These are phyloP conservation scores for Tenebrio molitor DNA, from an alignment of 1,140 invertebrate species.

Conservation along the genomic window DNA sequence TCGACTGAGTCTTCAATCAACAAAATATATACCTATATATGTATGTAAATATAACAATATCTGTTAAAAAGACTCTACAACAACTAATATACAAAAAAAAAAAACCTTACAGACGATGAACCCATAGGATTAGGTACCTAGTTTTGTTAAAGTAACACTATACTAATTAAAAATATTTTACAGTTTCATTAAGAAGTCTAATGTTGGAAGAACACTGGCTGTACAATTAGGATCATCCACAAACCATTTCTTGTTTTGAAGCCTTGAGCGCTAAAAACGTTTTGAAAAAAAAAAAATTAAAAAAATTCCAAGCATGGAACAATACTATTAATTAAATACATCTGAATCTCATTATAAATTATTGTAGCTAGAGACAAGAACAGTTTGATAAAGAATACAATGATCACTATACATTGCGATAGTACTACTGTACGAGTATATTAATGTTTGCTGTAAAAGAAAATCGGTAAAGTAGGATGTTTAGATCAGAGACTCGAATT, in stretches of 20 bases:
- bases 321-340: no score
- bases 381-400: no score
- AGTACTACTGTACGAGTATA: no score
- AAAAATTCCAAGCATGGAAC: no score
- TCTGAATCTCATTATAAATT: no score
- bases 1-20: neutral
- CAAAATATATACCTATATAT: no score
- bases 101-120: constrained; percentile 21
- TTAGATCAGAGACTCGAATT: no score
- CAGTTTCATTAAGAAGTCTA: constrained; percentile 24
- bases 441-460: no score
- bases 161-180: constrained; percentile 34
- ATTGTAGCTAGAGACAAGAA: no score
- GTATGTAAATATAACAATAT: no score
- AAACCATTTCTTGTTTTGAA: constrained; percentile 76
- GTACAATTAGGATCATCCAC: constrained; percentile 70
- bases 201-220: constrained; percentile 33
- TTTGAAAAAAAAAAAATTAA: constrained; percentile 3
- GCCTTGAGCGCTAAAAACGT: constrained; percentile 75
- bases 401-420: no score
- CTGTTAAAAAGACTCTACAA: neutral
- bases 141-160: constrained; percentile 5
- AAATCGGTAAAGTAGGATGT: no score
- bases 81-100: neutral
- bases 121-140: neutral